phyloP scores from a whole-genome alignment of 2,888 invertebrate genomes.

The Hydraecia micacea region DNA sequence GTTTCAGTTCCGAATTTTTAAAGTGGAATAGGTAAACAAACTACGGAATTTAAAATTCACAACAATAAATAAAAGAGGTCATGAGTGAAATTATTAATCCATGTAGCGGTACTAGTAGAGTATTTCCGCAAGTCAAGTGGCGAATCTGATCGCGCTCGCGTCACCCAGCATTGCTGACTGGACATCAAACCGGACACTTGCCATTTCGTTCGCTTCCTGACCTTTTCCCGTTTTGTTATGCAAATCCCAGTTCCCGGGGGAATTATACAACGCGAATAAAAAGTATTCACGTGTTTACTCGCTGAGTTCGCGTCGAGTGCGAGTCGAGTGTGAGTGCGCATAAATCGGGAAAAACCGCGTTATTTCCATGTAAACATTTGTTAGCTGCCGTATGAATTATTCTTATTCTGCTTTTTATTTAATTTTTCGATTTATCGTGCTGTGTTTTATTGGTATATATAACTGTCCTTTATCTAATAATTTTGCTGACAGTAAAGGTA shows the following conservation, averaged over 20 bases:
- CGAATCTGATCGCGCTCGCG: constrained; percentile 69
- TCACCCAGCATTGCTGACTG: constrained; percentile 84
- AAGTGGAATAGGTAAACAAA: not conserved
- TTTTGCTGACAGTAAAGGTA: not conserved
- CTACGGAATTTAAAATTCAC: not conserved
- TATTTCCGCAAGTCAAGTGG: constrained; percentile 70
- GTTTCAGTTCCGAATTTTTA: not conserved
- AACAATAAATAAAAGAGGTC: not conserved
- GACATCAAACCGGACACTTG: constrained; percentile 88
- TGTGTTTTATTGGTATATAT: constrained; percentile 9
- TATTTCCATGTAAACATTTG: constrained; percentile 75
- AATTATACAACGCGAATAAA: constrained; percentile 89
- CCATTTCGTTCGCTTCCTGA: constrained; percentile 89
- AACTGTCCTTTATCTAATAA: not conserved
- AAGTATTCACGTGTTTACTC: constrained; percentile 88
- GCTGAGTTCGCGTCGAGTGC: constrained; percentile 86
- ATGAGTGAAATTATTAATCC: no score
- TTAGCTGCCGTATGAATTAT: constrained; percentile 61
- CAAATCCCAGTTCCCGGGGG: constrained; percentile 86
- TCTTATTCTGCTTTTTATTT: constrained; percentile 44
- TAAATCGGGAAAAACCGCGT: constrained; percentile 81
- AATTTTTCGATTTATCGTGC: constrained; percentile 34
- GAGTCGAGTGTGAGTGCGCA: constrained; percentile 86
- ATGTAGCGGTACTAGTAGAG: constrained; percentile 31
- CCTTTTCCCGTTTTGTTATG: constrained; percentile 90